Evolutionary conservation across 2,113 vertebrate species (phyloP).

Genomic region (Delphinapterus leucas): DNA sequence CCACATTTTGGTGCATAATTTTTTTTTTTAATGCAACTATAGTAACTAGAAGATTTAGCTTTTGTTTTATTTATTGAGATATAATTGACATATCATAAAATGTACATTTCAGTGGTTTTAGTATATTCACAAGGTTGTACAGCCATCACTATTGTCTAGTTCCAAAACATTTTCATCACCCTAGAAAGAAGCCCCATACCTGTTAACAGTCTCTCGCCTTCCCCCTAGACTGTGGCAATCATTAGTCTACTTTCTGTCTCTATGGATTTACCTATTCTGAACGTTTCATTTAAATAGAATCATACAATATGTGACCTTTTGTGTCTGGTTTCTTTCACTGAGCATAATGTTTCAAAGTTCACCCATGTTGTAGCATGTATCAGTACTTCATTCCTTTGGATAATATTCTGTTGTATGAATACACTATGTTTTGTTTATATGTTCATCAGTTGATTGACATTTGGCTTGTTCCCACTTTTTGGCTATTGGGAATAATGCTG

Average conservation of each 20-base stretch:
- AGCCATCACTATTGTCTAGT: not conserved
- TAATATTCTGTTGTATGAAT: not conserved
- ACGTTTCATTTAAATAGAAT: not conserved
- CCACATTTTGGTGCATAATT: not conserved
- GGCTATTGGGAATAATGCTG: not conserved
- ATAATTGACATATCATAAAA: not conserved
- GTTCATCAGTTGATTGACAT: not conserved
- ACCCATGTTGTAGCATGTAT: not conserved
- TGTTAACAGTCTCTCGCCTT: not conserved
- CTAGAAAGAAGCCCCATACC: not conserved
- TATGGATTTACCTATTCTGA: not conserved
- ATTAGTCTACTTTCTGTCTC: not conserved
- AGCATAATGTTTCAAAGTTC: not conserved
- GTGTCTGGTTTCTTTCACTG: not conserved
- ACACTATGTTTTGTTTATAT: not conserved
- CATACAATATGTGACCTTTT: not conserved
- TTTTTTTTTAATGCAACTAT: not conserved
- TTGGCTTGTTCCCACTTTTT: not conserved
- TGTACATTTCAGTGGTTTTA: not conserved
- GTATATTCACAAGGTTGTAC: not conserved
- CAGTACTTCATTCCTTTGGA: not conserved
- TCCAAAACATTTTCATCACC: not conserved
- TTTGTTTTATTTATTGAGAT: constrained; percentile 17
- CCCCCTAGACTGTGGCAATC: not conserved
- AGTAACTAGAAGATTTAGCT: not conserved